Percentiles rank a stretch among this genome's conserved stretches.
phyloP scores from a whole-genome alignment of 1,140 invertebrate genomes.

The Melipona quadrifasciata region DNA sequence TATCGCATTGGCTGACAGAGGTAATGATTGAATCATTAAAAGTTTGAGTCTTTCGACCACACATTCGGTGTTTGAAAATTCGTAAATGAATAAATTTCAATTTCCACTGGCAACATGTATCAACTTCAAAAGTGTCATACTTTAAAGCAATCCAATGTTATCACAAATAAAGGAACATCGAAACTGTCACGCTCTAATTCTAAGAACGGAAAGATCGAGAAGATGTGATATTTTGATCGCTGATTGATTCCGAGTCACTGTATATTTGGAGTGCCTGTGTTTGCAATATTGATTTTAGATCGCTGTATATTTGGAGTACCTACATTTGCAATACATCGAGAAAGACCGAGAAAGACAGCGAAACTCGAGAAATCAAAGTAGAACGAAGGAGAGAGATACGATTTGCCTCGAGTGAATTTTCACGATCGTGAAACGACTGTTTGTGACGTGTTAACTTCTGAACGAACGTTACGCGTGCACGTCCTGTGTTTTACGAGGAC shows the following conservation, averaged over 20 bases:
- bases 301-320: background rate
- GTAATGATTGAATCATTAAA: background rate
- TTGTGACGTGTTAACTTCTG: background rate
- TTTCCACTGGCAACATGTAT: too few relatives aligned
- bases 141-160: too few relatives aligned
- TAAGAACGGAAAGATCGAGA: too few relatives aligned
- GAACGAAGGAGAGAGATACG: background rate
- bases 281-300: too few relatives aligned
- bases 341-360: background rate
- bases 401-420: background rate
- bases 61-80: too few relatives aligned
- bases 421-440: background rate
- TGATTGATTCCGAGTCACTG: background rate
- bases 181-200: too few relatives aligned
- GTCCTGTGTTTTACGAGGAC: slow-evolving; percentile 40
- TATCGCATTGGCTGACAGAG: background rate
- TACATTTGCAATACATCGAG: too few relatives aligned
- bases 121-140: too few relatives aligned
- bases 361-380: background rate
- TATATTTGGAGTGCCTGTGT: background rate
- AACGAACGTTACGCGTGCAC: slow-evolving; percentile 1
- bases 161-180: too few relatives aligned
- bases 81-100: too few relatives aligned
- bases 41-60: background rate
- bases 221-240: too few relatives aligned